A percentile compares a stretch with the other conserved stretches of the same genome.
Evolutionary conservation across 1,140 invertebrate genomes (phyloP).

Genomic region (Leptinotarsa defecta): DNA sequence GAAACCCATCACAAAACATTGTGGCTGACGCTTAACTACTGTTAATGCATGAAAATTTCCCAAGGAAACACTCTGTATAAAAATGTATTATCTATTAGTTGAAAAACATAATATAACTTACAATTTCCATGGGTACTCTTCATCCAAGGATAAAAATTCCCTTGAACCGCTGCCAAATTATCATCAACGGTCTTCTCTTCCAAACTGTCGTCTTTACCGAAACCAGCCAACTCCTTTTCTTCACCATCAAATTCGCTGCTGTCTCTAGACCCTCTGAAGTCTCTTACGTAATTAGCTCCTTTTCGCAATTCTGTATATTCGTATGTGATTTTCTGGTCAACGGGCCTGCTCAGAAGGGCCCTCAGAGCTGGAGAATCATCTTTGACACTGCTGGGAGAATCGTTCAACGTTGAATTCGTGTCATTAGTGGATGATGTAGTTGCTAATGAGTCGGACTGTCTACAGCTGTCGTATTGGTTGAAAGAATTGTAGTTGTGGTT

Average conservation of each 20-base stretch:
- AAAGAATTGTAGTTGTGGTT: slow-evolving; percentile 35
- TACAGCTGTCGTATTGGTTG: slow-evolving; percentile 36
- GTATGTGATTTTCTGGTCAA: slow-evolving; percentile 52
- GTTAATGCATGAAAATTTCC: too few species aligned
- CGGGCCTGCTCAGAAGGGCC: slow-evolving; percentile 59
- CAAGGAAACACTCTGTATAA: too few species aligned
- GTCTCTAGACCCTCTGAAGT: background rate
- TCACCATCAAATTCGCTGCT: slow-evolving; percentile 23
- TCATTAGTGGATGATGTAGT: slow-evolving; percentile 31
- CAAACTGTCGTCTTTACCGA: slow-evolving; percentile 12
- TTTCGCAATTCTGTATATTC: slow-evolving; percentile 37
- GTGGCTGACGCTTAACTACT: too few species aligned
- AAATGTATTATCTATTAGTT: too few species aligned
- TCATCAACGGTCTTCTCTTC: slow-evolving; percentile 12
- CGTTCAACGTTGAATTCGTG: slow-evolving; percentile 28
- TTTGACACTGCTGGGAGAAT: slow-evolving; percentile 17
- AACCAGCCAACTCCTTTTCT: slow-evolving; percentile 11
- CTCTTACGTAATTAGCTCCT: slow-evolving; percentile 2
- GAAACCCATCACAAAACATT: too few species aligned
- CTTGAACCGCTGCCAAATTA: slow-evolving; percentile 19
- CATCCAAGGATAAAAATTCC: slow-evolving; percentile 55
- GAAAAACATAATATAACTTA: background rate
- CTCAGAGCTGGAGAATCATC: slow-evolving; percentile 56
- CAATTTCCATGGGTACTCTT: slow-evolving; percentile 48
- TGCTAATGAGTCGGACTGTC: slow-evolving; percentile 19